Evolutionary conservation across 2,888 invertebrate genomes (phyloP), one percentile per base, ranked within the genome.

Genomic region (Mystacides longicornis): DNA sequence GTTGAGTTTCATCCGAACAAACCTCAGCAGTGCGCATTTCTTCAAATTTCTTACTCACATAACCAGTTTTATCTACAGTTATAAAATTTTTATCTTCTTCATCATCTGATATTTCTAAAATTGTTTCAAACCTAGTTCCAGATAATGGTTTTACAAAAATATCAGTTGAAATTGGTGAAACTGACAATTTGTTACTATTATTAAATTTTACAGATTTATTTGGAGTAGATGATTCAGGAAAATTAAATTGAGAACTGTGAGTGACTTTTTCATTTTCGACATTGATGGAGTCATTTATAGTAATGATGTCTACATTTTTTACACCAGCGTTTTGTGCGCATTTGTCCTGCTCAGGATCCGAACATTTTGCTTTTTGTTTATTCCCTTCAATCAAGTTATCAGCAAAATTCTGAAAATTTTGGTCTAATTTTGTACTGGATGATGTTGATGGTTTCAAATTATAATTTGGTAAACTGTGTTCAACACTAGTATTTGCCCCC

Each of bases 71-170:
- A 46, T 46, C 46, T 19, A 46, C 14, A 5, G 46, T 46, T 19
- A 46, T 20, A 46, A 20, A 46, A n/a, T 14, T 16, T 19, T 46
- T 14, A 20, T 21, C 19, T 5, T 19, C 46, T 46, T 46, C 46
- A 19, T 46, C 46, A 19, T 46, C 46, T 3, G 21, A 46, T 46
- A 46, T 46, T 37, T 37, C 37, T 37, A 37, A 14, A 37, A 37
- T 37, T 3, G 37, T 37, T 14, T 37, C 37, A 46, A 46, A 20
- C 14, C 20, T 21, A 3, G 7, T 3, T 3, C 9, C 46, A 9
- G 11, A 31, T 31, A n/a, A n/a, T n/a, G n/a, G n/a, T n/a, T n/a
- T n/a, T n/a, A n/a, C n/a, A n/a, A n/a, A n/a, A 14, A 14, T 16
- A 37, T 37, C 37, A n/a, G 37, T 3, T 14, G 14, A 3, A 14